Evolutionary conservation across 2,888 invertebrate genomes (phyloP).

Genomic region (Coremacera marginata): DNA sequence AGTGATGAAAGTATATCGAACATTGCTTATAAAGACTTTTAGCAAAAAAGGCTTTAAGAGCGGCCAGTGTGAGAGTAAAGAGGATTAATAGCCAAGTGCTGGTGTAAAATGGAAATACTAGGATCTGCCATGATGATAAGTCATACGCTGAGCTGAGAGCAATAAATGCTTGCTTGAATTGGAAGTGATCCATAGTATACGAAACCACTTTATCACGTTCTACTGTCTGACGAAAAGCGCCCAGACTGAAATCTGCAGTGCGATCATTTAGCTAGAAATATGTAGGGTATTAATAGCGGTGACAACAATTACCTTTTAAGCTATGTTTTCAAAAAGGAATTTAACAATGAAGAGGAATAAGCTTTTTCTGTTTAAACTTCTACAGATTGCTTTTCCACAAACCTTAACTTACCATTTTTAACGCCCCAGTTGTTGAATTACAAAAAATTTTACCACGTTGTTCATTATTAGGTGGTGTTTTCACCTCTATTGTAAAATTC

Average conservation of each 20-base stretch:
- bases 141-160: neutral
- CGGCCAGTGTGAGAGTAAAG: neutral
- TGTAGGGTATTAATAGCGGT: too few relatives aligned
- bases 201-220: neutral
- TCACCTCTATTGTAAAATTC: conserved; percentile 20
- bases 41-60: neutral
- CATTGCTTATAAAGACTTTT: neutral
- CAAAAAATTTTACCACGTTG: neutral
- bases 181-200: neutral
- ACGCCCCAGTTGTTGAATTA: neutral
- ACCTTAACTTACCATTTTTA: neutral
- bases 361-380: too few relatives aligned
- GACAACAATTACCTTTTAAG: too few relatives aligned
- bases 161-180: neutral
- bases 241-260: conserved; percentile 6
- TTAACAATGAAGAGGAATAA: too few relatives aligned
- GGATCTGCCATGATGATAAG: conserved; percentile 4
- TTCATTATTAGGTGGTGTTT: conserved; percentile 1
- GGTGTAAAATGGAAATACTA: neutral
- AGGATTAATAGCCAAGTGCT: neutral
- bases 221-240: conserved; percentile 5
- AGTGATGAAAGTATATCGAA: neutral
- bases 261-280: conserved; percentile 43
- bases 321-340: too few relatives aligned
- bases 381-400: too few relatives aligned